Base-by-base conservation (phyloP, 2,888 invertebrate genomes). In the Vannuccia rotundouncinata region DNA sequence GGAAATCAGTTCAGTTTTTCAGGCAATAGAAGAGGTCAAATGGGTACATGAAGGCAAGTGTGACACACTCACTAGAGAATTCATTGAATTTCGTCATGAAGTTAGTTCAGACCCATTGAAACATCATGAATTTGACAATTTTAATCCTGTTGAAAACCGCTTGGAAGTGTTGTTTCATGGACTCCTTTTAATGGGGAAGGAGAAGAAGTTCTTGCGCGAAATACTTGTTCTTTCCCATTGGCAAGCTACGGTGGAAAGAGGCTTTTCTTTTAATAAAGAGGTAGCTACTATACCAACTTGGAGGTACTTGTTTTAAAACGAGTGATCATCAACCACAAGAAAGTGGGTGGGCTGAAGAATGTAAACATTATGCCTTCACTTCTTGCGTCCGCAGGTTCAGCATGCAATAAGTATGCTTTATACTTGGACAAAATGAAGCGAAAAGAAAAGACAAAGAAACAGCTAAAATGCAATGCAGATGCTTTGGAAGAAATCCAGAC, bases 381-480 rank as follows among this genome's bases (percentile, higher is more conserved):
- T 66, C 66, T 66, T 66, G 66, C 25, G 25, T 66, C 25, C 25
- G 66, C 25, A 66, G 25, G 66, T 66, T 66, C 25, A 66, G 66
- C 66, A 66, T 22, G 66, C 13, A 66, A 66, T 66, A 66, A 66
- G 66, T 66, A 66, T 66, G 25, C 66, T 66, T 66, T 66, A 5
- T 66, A 22, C 66, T 66, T 5, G 66, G 66, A 66, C 25, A n/a
- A 66, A 66, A 66, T 66, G 25, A 66, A 66, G 22, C 25, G 66
- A 66, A 66, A 66, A 66, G 66, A 66, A 27, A 66, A 66, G 66
- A 66, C 66, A 66, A 66, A 66, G 66, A 66, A 66, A 66, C 45
- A 66, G 66, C 66, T 66, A 22, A 66, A 66, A 66, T 27, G 25
- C 25, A 66, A 66, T 66, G 66, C 25, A 66, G 66, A 66, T 66